These are phyloP conservation scores for Hirudo medicinalis DNA, from an alignment of 1,140 invertebrate species.

Conservation along the genomic window DNA sequence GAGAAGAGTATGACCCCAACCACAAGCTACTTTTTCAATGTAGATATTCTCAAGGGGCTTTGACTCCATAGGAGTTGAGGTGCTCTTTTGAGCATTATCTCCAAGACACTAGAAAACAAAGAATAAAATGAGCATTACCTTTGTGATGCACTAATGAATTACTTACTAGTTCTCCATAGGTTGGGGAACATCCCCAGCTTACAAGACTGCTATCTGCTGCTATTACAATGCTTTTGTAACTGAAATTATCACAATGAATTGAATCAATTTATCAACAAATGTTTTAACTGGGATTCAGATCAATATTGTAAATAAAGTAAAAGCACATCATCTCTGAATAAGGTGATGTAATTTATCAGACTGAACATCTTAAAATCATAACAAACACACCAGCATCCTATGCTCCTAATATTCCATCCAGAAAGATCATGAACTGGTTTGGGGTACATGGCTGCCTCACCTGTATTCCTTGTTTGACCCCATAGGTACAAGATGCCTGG, in stretches of 20 bases:
- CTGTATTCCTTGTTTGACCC: slow-evolving; percentile 76
- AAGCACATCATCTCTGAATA: too few species aligned
- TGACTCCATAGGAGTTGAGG: slow-evolving; percentile 74
- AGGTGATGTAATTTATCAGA: neutral
- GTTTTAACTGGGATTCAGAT: too few species aligned
- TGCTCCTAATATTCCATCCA: slow-evolving; percentile 72
- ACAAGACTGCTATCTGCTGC: slow-evolving; percentile 78
- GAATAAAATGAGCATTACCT: neutral
- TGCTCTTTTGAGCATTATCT: slow-evolving; percentile 66
- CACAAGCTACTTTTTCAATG: slow-evolving; percentile 65
- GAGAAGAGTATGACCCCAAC: slow-evolving; percentile 65
- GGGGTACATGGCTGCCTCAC: slow-evolving; percentile 90
- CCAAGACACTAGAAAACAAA: slow-evolving; percentile 57
- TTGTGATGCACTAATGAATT: neutral
- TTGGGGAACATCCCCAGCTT: slow-evolving; percentile 77
- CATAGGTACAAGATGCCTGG: slow-evolving; percentile 58
- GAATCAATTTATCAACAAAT: too few species aligned
- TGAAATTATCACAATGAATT: slow-evolving; percentile 25
- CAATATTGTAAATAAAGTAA: too few species aligned
- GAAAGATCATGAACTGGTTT: slow-evolving; percentile 80
- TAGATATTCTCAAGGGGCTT: slow-evolving; percentile 65
- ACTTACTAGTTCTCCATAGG: slow-evolving; percentile 73
- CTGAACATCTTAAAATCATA: neutral
- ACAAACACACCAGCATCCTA: slow-evolving; percentile 49
- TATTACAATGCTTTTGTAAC: slow-evolving; percentile 57